Evolutionary conservation across 1,140 invertebrate genomes (phyloP).

Genomic region (Meloidogyne chitwoodi): DNA sequence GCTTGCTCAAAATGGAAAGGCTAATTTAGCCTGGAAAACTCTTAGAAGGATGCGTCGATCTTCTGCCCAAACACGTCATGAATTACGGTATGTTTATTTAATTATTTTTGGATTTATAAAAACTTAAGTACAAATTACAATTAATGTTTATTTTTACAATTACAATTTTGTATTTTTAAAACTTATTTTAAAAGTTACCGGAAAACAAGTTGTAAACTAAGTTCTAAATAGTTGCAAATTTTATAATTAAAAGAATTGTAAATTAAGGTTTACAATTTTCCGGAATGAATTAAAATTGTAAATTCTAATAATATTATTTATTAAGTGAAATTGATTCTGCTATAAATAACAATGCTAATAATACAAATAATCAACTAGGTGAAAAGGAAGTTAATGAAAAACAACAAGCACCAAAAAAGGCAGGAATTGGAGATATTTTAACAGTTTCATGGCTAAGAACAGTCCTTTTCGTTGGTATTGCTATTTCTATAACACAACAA

Average conservation of each 20-base stretch:
- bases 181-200: too few species aligned
- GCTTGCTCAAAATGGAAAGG: conserved; percentile 11
- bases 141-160: too few species aligned
- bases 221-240: too few species aligned
- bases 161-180: too few species aligned
- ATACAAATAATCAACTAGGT: not conserved
- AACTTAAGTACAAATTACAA: too few species aligned
- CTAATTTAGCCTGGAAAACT: not conserved
- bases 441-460: conserved; percentile 15
- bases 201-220: too few species aligned
- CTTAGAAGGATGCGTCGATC: not conserved
- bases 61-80: not conserved
- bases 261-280: not conserved
- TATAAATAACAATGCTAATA: not conserved
- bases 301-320: not conserved
- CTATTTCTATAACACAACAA: conserved; percentile 3
- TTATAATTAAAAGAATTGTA: too few species aligned
- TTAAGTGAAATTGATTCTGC: not conserved
- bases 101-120: not conserved
- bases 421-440: not conserved
- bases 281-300: not conserved
- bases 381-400: not conserved
- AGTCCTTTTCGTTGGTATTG: conserved; percentile 12
- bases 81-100: not conserved
- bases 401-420: not conserved